A percentile compares a stretch with the other conserved stretches of the same genome.
Evolutionary conservation across 2,113 vertebrate genomes (phyloP).

Genomic region (Phodopus roborovskii): DNA sequence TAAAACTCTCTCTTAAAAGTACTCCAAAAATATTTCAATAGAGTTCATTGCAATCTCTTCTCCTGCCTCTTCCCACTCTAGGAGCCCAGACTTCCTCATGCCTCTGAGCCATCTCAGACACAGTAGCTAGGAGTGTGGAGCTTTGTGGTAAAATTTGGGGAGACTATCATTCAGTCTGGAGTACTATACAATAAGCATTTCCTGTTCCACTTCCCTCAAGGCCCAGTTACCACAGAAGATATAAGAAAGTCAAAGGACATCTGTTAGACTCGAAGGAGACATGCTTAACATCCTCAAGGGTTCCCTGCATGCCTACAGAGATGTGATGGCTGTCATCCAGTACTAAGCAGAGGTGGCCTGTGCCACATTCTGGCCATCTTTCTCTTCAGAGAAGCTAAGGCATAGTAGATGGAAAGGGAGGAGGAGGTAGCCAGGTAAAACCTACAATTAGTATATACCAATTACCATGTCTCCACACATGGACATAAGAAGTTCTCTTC

Average conservation of each 20-base stretch:
- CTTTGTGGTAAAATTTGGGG: background rate
- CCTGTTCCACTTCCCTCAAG: background rate
- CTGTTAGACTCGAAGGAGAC: no score
- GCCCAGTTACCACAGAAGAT: background rate
- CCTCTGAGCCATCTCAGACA: no score
- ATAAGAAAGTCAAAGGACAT: background rate
- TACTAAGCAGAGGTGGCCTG: background rate
- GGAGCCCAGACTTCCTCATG: no score
- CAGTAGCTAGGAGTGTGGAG: background rate
- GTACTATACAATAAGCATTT: background rate
- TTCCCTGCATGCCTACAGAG: background rate
- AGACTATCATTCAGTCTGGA: background rate
- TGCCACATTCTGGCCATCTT: background rate
- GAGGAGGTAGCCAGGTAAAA: no score
- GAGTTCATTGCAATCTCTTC: background rate
- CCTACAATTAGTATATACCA: accelerated
- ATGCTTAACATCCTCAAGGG: background rate
- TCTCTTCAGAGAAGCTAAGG: background rate
- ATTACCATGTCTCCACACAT: no score
- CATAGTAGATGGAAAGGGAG: background rate
- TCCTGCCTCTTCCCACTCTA: no score
- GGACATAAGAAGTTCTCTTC: background rate
- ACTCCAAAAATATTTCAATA: no score
- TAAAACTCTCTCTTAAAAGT: background rate
- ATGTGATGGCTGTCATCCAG: background rate